These are phyloP conservation scores for Dufourea novaeangliae DNA, from an alignment of 1,140 invertebrate genomes.

Conservation along the genomic window DNA sequence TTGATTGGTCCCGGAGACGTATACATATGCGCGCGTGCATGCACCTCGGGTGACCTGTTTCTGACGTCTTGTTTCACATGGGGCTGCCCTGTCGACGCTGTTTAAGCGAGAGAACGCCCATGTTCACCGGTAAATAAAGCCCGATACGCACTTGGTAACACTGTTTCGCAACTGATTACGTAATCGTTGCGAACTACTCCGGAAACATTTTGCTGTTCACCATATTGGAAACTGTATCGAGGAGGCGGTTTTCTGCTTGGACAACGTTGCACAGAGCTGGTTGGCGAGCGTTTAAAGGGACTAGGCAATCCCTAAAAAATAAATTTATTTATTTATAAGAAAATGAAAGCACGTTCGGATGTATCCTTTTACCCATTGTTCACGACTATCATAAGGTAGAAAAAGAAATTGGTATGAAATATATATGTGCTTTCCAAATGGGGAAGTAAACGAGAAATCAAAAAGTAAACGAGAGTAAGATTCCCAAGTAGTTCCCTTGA, in stretches of 20 bases:
- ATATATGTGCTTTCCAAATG: neutral
- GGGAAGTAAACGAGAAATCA: neutral
- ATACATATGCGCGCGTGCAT: slow-evolving; percentile 39
- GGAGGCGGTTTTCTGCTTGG: no score
- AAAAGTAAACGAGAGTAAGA: neutral
- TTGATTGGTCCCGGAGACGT: slow-evolving; percentile 56
- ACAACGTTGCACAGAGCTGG: no score
- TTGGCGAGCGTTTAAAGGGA: no score
- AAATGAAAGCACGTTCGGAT: no score
- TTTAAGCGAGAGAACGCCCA: slow-evolving; percentile 45
- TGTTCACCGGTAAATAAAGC: slow-evolving; percentile 3
- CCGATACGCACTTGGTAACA: neutral
- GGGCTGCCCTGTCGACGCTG: slow-evolving; percentile 46
- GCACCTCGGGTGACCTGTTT: slow-evolving; percentile 46
- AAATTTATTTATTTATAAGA: no score
- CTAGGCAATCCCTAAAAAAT: no score
- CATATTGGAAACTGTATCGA: no score
- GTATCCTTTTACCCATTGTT: no score
- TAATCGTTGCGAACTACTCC: no score
- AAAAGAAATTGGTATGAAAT: no score
- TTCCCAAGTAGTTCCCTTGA: neutral
- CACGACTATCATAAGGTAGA: no score
- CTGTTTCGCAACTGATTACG: neutral
- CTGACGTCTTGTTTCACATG: slow-evolving; percentile 53
- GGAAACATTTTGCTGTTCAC: no score